These are phyloP conservation scores for Nasonovia ribisnigri DNA, from an alignment of 2,888 invertebrate species.

Conservation along the genomic window DNA sequence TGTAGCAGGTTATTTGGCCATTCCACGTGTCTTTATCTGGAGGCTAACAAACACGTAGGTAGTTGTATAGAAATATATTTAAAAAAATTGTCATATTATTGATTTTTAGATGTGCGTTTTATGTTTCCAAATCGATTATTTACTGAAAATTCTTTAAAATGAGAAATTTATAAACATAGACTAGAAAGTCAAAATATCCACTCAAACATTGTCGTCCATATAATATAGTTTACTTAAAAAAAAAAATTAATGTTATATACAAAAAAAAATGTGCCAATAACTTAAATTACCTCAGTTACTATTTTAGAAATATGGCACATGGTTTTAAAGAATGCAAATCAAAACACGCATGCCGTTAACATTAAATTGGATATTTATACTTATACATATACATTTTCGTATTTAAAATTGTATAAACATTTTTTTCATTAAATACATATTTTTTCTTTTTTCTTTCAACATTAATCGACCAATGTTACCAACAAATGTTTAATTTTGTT, in stretches of 20 bases:
- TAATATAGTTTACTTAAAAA: not conserved
- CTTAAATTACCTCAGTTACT: too few relatives aligned
- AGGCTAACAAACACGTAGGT: constrained; percentile 49
- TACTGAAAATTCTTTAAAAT: not conserved
- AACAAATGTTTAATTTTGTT: not conserved
- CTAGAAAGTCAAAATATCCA: not conserved
- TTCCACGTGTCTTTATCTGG: constrained; percentile 70
- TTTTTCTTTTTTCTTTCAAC: not conserved
- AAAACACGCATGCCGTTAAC: too few relatives aligned
- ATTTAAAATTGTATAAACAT: too few relatives aligned
- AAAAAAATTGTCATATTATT: not conserved
- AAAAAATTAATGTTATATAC: not conserved
- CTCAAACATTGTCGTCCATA: not conserved
- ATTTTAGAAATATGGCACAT: too few relatives aligned
- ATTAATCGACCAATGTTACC: not conserved
- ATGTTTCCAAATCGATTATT: not conserved
- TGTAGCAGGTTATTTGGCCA: constrained; percentile 72
- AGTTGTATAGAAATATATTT: not conserved
- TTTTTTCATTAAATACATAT: too few relatives aligned
- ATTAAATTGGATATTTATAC: too few relatives aligned
- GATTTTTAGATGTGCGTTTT: too few relatives aligned
- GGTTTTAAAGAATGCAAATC: too few relatives aligned
- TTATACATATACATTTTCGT: too few relatives aligned
- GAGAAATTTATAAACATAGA: not conserved
- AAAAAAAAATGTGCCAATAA: not conserved